phyloP scores from a whole-genome alignment of 2,113 vertebrate genomes.

The Sorex fumeus region DNA sequence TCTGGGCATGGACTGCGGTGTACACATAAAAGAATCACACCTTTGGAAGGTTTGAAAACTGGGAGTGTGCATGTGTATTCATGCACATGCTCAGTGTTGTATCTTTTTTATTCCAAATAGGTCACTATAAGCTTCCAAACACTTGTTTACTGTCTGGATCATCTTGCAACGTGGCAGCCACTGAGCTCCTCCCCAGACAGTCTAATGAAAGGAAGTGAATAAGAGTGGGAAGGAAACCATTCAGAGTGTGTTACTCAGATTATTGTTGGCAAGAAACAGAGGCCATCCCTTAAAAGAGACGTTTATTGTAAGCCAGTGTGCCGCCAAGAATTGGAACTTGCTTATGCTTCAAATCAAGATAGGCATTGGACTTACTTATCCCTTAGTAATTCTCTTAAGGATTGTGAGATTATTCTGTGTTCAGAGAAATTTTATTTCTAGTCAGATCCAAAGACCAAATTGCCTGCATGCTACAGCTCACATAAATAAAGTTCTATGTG shows the following conservation, averaged over 20 bases:
- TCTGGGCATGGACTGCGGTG: not conserved
- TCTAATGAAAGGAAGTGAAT: constrained; percentile 55
- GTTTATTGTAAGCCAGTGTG: not conserved
- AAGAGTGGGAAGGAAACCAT: constrained; percentile 33
- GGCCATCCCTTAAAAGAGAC: constrained; percentile 34
- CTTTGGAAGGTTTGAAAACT: not conserved
- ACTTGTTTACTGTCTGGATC: not conserved
- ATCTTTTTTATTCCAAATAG: not conserved
- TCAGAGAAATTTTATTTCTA: constrained; percentile 7
- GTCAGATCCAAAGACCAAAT: not conserved
- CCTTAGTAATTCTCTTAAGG: not conserved
- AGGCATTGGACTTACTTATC: not conserved
- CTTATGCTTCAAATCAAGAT: not conserved
- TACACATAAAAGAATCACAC: not conserved
- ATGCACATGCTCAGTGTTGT: not conserved
- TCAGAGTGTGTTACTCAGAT: constrained; percentile 10
- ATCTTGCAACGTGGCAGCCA: not conserved
- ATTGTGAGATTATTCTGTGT: not conserved
- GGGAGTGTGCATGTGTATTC: not conserved
- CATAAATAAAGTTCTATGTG: not conserved
- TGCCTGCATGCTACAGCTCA: not conserved
- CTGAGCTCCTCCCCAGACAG: not conserved
- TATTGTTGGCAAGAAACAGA: constrained; percentile 52
- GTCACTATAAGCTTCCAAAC: not conserved
- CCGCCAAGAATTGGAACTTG: not conserved